Base-by-base conservation (phyloP, 2,113 vertebrate species). In the Cyrtonyx montezumae region DNA sequence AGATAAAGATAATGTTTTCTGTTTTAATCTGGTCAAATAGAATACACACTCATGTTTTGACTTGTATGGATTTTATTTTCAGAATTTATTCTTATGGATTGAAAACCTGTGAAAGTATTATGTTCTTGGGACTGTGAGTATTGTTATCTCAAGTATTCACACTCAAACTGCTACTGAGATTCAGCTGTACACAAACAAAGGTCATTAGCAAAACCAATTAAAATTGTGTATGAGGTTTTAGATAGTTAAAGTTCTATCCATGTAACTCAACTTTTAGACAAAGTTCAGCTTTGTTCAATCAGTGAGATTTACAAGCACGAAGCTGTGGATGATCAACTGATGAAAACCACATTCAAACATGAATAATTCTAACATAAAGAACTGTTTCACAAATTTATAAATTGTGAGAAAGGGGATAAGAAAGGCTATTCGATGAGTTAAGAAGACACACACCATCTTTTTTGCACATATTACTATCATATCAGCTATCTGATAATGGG, bases 1-100 rank as follows among this genome's bases (percentile, higher is more conserved):
- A 96, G 93, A 96, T 76, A 97, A 96, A 94, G 89, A 69, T 65
- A 85, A 96, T 84, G 48, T 10, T 73, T 91, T 17, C 19, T 26
- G 40, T 45, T 30, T 95, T 95, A 96, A 87, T 34, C 42, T 4
- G 2, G 36, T 63, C 10, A 69, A 65, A 43, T 59, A 48, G 61
- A 93, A 69, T 14, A 84, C 11, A 73, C 26, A 51, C 11, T n/a
- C 58, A 13, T 13, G 28, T 66, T 79, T 61, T 63, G 23, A 34
- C 26, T 76, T 49, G 19, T 53, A 62, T 2, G n/a, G 8, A 43
- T 74, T 58, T 51, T 0, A 51, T 59, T 83, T 89, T 83, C 68
- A 6, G n/a, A 70, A 74, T 55, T 37, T 30, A 51, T 34, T 53
- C 19, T 62, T 55, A 56, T 5, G 4, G 15, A 43, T 2, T 17